Evolutionary conservation across 2,113 vertebrate species (phyloP), one percentile per base, ranked within the genome.

Genomic region (Pygoscelis adeliae): DNA sequence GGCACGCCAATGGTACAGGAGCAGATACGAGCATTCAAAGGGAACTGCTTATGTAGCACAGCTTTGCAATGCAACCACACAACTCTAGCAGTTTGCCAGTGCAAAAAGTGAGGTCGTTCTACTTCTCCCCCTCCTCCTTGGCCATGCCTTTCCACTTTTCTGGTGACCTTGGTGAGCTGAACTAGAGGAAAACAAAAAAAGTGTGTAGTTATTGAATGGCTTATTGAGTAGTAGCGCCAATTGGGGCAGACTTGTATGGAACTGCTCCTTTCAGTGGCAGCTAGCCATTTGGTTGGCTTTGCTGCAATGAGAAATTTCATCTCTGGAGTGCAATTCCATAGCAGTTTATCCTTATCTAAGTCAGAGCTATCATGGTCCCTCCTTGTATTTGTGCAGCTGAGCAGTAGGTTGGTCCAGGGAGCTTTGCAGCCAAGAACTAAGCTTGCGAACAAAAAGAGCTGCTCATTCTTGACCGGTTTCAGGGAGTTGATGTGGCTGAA

Each of bases 341-440:
- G 73, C 61, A 82, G 47, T 93, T 95, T 90, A 74, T 87, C 26
- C 77, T 79, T 82, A 36, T 82, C 65, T 67, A 53, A 89, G 70
- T 85, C 53, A 87, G 89, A 83, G 63, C 18, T 76, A 26, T 72
- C 61, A 14, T 52, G 32, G 25, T 74, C 36, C 40, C 53, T 83
- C 49, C 40, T 94, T 70, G 52, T 95, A 38, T 76, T 83, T 76
- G 58, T 93, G 89, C 82, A 87, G 77, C 82, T 94, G 87, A 91
- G 81, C 52, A 85, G 61, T 25, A 63, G 16, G 21, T 67, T 90
- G 30, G 81, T 83, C 73, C 61, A 61, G 78, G 23, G 69, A 79
- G 66, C 40, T 90, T 77, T 72, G 36, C 78, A 91, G 87, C 89
- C 84, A 93, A 91, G 82, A 94, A 8, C 44, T 83, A 56, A 93